Conservation (phyloP, 2,113 vertebrate genomes). For the Irena cyanogastra region DNA sequence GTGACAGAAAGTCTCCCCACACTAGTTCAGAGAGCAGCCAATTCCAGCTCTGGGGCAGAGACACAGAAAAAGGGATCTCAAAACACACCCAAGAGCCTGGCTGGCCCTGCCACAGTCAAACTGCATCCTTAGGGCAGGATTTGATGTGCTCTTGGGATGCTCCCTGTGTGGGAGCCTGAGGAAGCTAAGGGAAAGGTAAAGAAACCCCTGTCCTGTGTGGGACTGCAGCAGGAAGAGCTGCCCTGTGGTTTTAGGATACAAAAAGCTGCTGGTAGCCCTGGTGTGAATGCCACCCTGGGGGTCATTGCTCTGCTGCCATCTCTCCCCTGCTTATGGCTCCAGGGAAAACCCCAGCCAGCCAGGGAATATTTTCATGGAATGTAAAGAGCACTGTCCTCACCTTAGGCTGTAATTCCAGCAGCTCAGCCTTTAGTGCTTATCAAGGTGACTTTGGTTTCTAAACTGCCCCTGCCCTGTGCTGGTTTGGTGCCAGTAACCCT, state of each 20-base stretch:
- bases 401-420: neutral
- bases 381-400: neutral
- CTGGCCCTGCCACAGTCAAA: neutral
- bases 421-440: neutral
- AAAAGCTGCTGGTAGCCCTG: neutral
- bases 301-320: neutral
- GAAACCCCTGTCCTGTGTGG: neutral
- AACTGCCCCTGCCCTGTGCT: neutral
- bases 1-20: fast-evolving
- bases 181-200: neutral
- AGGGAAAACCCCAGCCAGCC: neutral
- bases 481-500: neutral
- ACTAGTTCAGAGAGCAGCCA: neutral
- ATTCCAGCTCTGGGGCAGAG: neutral
- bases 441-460: neutral
- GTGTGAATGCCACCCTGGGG: neutral
- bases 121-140: neutral
- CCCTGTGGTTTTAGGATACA: neutral
- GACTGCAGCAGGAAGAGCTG: neutral
- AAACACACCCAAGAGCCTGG: neutral
- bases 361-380: neutral
- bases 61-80: fast-evolving
- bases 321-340: neutral
- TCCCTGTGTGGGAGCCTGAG: neutral
- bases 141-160: fast-evolving